phyloP scores from a whole-genome alignment of 2,797 vertebrate genomes.

The Valencia hispanica region DNA sequence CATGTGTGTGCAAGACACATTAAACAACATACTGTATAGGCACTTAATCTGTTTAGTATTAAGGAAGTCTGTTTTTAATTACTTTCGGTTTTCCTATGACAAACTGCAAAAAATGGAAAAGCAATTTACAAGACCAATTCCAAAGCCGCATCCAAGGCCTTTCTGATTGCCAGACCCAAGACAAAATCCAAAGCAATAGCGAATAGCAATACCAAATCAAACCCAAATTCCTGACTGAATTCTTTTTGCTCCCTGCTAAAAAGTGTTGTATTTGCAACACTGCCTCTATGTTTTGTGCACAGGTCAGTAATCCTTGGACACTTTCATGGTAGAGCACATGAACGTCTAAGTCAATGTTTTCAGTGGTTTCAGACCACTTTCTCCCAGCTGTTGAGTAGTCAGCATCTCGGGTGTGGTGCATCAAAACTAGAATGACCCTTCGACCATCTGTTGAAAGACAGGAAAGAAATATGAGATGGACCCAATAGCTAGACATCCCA shows the following conservation, averaged over 20 bases:
- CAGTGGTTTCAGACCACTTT: not conserved
- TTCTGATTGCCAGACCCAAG: not conserved
- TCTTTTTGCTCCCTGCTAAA: not conserved
- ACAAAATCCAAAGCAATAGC: not conserved
- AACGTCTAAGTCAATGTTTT: not conserved
- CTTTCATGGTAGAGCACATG: not conserved
- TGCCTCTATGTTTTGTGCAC: not conserved
- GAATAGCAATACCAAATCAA: not conserved
- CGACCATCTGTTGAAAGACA: not conserved
- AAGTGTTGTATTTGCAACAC: not conserved
- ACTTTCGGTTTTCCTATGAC: not conserved
- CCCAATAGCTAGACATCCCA: not conserved
- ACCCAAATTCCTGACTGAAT: not conserved
- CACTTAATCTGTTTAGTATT: not conserved
- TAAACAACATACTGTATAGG: not conserved
- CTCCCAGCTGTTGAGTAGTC: not conserved
- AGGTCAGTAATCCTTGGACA: not conserved
- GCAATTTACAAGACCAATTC: not conserved
- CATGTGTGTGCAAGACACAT: not conserved
- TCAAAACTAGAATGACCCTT: not conserved
- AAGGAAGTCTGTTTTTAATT: not conserved
- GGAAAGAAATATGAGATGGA: not conserved
- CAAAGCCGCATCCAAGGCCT: not conserved
- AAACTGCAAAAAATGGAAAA: not conserved
- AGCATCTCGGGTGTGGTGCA: constrained; percentile 1